Conservation (phyloP, 2,113 vertebrate species). For the Tenebrosternarchus preto region DNA sequence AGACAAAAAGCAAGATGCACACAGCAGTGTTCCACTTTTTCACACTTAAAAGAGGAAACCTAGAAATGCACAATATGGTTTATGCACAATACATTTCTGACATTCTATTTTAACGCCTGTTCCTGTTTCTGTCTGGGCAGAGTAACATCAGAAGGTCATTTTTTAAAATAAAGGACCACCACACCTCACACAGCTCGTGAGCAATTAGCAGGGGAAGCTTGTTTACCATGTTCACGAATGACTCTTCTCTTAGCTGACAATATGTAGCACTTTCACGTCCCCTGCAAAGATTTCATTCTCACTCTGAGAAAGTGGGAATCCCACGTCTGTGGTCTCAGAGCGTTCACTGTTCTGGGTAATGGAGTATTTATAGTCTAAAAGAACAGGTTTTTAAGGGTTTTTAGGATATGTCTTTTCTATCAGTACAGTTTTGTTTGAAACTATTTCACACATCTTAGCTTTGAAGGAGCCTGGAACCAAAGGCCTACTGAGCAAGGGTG, state of each 20-base stretch:
- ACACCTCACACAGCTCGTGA: neutral
- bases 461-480: too few relatives aligned
- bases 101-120: neutral
- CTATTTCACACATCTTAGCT: too few relatives aligned
- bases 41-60: too few relatives aligned
- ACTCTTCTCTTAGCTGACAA: neutral
- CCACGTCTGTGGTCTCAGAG: neutral
- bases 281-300: slow-evolving; percentile 19
- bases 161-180: neutral
- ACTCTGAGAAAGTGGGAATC: slow-evolving; percentile 17
- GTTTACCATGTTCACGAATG: neutral
- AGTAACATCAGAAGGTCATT: neutral
- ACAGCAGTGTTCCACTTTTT: neutral
- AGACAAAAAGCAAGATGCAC: too few relatives aligned
- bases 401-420: too few relatives aligned
- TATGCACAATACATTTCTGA: neutral
- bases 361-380: too few relatives aligned
- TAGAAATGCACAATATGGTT: neutral
- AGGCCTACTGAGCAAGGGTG: too few relatives aligned
- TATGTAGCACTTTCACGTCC: neutral
- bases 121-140: neutral
- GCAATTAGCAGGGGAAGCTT: neutral
- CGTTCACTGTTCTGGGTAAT: neutral
- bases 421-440: too few relatives aligned
- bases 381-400: too few relatives aligned